Conservation (phyloP, 2,113 vertebrate species). For the Eudyptes chrysolophus region DNA sequence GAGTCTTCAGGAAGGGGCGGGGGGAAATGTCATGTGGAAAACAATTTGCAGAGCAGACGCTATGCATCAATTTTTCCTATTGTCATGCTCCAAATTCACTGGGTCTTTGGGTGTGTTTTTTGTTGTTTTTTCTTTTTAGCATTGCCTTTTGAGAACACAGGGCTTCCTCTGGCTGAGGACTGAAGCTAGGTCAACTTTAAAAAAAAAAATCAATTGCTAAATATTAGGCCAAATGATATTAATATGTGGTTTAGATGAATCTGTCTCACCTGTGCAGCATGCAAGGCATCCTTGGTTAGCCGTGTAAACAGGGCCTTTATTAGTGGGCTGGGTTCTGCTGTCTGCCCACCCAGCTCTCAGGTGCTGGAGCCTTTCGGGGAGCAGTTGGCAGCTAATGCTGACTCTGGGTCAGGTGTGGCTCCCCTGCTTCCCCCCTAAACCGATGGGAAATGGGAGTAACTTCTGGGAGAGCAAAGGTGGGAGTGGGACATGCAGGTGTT, state of each 20-base stretch:
- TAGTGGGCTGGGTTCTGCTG: not conserved
- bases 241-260: not conserved
- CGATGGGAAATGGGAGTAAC: not conserved
- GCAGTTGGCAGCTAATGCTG: not conserved
- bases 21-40: not conserved
- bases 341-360: not conserved
- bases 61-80: not conserved
- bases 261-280: not conserved
- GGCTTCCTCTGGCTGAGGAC: not conserved
- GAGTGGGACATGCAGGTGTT: not conserved
- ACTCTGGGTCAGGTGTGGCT: rapidly evolving
- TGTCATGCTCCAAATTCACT: not conserved
- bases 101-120: not conserved
- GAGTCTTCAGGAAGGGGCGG: not conserved
- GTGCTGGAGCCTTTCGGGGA: not conserved
- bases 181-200: not conserved
- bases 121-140: not conserved
- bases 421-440: not conserved
- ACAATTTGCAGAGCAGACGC: not conserved
- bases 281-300: not conserved
- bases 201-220: not conserved
- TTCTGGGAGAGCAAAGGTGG: not conserved
- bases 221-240: not conserved
- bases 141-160: not conserved
- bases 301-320: not conserved